Evolutionary conservation across 2,113 vertebrate genomes (phyloP), one percentile per base, ranked within the genome.

Genomic region (Pyrgilauda ruficollis): DNA sequence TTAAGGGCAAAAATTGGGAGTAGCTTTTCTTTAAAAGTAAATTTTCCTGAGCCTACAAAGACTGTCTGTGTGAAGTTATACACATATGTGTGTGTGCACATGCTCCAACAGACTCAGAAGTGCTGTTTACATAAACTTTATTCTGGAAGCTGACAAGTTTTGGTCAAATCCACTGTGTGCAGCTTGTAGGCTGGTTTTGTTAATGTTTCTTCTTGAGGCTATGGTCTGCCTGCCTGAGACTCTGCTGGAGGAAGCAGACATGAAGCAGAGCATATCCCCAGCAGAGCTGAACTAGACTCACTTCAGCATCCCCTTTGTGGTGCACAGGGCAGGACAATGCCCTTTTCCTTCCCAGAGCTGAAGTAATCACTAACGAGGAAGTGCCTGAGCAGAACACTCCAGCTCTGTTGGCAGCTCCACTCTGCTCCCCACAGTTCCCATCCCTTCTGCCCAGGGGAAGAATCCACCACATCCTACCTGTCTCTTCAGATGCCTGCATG

Each of bases 141-240:
- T 30, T 10, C 23, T 69, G 53, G n/a, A 66, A 79, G 15, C 43
- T 91, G 55, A 21, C 41, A 84, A 53, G 13, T 8, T 75, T 55
- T 52, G 37, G 15, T 87, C 27, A 76, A 23, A 70, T 43, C 10
- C n/a, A 21, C 13, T 15, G 9, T 0, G 0, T 33, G 44, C 16
- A 55, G n/a, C 7, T 67, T 70, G 27, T 46, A 35, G 61, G 56
- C 26, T 28, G 17, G 26, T 62, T 87, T 66, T 75, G 12, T 74
- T 76, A 24, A 39, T 0, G 0, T 31, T 89, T 21, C 58, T 53
- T 3, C 56, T 56, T 43, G 46, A 0, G 2, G 21, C 46, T 2
- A 0, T 30, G 30, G 53, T 52, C 50, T 90, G 53, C 49, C 27
- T 0, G 1, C 24, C 37, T 27, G 37, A 69, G 53, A 10, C 37